Conservation (phyloP, 2,888 invertebrate species). For the Gibbula magus region DNA sequence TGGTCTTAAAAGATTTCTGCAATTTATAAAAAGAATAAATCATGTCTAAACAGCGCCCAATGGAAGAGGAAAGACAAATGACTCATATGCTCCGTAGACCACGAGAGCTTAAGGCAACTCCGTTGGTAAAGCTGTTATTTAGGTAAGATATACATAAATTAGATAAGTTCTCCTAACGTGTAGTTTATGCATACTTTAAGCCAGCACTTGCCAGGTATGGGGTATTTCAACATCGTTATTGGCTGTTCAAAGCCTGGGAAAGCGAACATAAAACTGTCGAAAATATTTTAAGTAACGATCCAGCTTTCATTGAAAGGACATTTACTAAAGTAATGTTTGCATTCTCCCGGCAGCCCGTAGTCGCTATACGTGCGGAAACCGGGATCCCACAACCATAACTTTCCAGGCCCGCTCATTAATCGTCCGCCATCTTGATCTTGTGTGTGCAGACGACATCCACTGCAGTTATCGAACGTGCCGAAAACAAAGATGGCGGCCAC, state of each 20-base stretch:
- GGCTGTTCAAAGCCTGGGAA: neutral
- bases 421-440: conserved; percentile 9
- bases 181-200: neutral
- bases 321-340: conserved; percentile 5
- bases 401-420: neutral
- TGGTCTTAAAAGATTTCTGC: no score
- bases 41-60: no score
- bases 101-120: no score
- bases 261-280: neutral
- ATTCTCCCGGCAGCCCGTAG: conserved; percentile 10
- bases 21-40: no score
- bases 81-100: no score
- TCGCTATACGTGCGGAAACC: conserved; percentile 7
- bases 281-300: conserved; percentile 8
- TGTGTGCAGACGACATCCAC: conserved; percentile 1
- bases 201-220: neutral
- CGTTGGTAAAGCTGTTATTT: neutral
- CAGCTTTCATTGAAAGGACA: conserved; percentile 2
- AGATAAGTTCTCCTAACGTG: neutral
- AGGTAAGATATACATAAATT: neutral
- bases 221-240: neutral
- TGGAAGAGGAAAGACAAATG: no score
- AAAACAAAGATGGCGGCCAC: conserved; percentile 4
- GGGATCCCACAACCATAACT: neutral
- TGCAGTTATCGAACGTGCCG: neutral